phyloP scores from a whole-genome alignment of 2,888 invertebrate genomes.

The Ennomos fuscantarius region DNA sequence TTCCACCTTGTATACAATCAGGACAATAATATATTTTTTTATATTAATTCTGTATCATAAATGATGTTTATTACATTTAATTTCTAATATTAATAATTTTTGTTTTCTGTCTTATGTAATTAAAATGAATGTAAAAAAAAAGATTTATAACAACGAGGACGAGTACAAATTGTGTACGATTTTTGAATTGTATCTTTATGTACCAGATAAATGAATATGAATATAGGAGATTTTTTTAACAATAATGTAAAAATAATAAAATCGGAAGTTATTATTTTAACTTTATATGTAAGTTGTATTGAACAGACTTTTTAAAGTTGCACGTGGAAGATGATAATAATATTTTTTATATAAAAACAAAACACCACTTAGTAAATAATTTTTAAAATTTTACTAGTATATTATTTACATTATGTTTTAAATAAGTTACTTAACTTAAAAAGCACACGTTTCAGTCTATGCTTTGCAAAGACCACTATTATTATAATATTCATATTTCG shows the following conservation, averaged over 20 bases:
- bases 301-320: not conserved
- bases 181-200: no score
- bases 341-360: constrained; percentile 24
- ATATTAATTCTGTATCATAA: no score
- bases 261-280: constrained; percentile 5
- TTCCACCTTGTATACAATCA: no score
- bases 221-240: no score
- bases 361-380: constrained; percentile 5
- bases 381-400: not conserved
- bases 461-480: constrained; percentile 48
- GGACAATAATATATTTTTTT: no score
- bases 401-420: constrained; percentile 6
- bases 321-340: constrained; percentile 6
- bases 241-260: not conserved
- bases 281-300: not conserved
- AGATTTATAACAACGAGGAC: no score
- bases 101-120: no score
- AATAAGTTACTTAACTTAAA: constrained; percentile 22
- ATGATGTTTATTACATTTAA: no score
- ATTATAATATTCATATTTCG: constrained; percentile 23
- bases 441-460: constrained; percentile 44
- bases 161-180: no score
- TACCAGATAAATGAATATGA: no score
- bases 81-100: no score
- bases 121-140: no score